Percentiles rank a stretch among this genome's conserved stretches.
phyloP scores from a whole-genome alignment of 2,888 invertebrate genomes.

The Pristionchus mayeri region DNA sequence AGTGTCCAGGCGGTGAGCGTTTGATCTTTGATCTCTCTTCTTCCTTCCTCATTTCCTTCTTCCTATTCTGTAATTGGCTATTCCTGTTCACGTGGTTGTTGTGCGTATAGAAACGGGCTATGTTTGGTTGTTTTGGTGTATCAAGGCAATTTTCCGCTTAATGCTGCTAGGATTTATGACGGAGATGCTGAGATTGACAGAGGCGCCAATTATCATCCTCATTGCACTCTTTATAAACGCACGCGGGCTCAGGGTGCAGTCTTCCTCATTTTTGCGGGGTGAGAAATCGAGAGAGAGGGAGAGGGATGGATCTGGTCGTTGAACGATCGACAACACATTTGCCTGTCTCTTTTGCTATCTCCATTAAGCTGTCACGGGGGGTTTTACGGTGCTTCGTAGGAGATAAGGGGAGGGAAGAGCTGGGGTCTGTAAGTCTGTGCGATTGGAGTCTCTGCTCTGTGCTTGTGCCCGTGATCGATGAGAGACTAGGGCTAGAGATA shows the following conservation, averaged over 20 bases:
- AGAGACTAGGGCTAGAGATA: neutral
- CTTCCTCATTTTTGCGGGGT: neutral
- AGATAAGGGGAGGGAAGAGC: neutral
- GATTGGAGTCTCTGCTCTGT: neutral
- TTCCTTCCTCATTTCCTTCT: too few relatives aligned
- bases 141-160: too few relatives aligned
- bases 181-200: too few relatives aligned
- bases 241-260: too few relatives aligned
- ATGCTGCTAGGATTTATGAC: too few relatives aligned
- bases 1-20: conserved; percentile 57
- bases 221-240: too few relatives aligned
- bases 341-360: neutral
- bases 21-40: too few relatives aligned
- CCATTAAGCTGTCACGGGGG: conserved; percentile 23
- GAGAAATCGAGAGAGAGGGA: neutral
- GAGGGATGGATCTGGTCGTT: neutral
- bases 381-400: neutral
- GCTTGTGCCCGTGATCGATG: neutral
- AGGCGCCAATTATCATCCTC: too few relatives aligned
- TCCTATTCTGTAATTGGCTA: too few relatives aligned
- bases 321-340: conserved; percentile 21
- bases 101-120: too few relatives aligned
- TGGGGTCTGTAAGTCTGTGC: conserved; percentile 26
- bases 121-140: too few relatives aligned
- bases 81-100: too few relatives aligned